Percentiles rank a stretch among this genome's conserved stretches.
These are phyloP conservation scores for Epinephelus cyanopodus DNA, from an alignment of 2,113 vertebrate genomes.

Conservation along the genomic window DNA sequence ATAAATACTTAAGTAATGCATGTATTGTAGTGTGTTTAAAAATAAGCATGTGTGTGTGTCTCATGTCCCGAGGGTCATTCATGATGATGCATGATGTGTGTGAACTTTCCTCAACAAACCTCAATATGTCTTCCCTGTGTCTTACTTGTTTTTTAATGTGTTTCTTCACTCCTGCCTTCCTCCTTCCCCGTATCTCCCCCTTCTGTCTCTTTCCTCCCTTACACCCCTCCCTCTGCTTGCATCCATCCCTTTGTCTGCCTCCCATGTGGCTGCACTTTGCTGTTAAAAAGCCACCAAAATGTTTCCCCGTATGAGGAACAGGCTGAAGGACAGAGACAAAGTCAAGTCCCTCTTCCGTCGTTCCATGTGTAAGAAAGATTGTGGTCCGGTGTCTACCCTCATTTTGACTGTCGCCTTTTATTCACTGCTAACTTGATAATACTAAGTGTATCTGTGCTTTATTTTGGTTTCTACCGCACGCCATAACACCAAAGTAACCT, in stretches of 20 bases:
- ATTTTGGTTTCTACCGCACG: conserved; percentile 10
- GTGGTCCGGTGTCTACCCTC: conserved; percentile 21
- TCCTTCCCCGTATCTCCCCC: conserved; percentile 33
- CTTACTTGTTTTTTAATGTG: conserved; percentile 52
- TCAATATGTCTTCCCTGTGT: conserved; percentile 61
- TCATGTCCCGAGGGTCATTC: conserved; percentile 31
- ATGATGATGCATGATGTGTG: conserved; percentile 47
- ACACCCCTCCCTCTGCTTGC: conserved; percentile 10
- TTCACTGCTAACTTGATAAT: conserved; percentile 20
- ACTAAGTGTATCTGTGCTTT: background rate
- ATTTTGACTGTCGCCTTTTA: conserved; percentile 25
- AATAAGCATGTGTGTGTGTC: conserved; percentile 1
- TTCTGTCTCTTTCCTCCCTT: background rate
- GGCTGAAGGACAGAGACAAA: conserved; percentile 81
- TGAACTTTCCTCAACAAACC: conserved; percentile 52
- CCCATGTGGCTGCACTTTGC: conserved; percentile 47
- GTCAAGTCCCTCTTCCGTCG: conserved; percentile 81
- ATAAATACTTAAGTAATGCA: background rate
- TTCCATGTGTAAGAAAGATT: conserved; percentile 80
- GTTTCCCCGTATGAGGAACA: conserved; percentile 80
- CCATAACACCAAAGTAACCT: conserved; percentile 4
- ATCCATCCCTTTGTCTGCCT: conserved; percentile 18
- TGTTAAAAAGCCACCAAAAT: conserved; percentile 73
- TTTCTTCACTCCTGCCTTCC: conserved; percentile 36
- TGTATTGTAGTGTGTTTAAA: background rate